A percentile compares a stretch with the other conserved stretches of the same genome.
Evolutionary conservation across 2,888 invertebrate genomes (phyloP).

Genomic region (Cantharis rufa): DNA sequence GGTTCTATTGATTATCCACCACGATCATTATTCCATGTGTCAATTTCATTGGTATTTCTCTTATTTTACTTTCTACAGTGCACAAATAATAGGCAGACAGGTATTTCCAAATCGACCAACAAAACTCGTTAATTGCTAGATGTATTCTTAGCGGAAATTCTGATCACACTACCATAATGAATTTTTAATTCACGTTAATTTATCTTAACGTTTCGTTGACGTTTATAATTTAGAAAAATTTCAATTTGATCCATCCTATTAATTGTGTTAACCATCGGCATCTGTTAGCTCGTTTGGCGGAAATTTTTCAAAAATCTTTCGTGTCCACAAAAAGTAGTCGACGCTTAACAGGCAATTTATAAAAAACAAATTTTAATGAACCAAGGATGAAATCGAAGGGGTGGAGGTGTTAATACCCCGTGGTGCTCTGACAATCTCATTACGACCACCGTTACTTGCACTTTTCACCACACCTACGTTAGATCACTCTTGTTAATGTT

Average conservation of each 20-base stretch:
- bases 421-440: slow-evolving; percentile 55
- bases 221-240: neutral
- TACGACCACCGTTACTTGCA: slow-evolving; percentile 54
- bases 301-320: neutral
- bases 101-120: slow-evolving; percentile 7
- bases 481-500: slow-evolving; percentile 20
- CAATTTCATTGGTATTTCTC: slow-evolving; percentile 32
- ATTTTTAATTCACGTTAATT: neutral
- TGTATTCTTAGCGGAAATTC: neutral
- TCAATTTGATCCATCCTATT: neutral
- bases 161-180: slow-evolving; percentile 8
- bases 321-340: slow-evolving; percentile 7
- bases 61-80: slow-evolving; percentile 19
- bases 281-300: neutral
- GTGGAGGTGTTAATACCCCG: slow-evolving; percentile 54
- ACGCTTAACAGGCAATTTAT: slow-evolving; percentile 15
- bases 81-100: slow-evolving; percentile 15
- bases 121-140: slow-evolving; percentile 17
- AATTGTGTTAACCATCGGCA: neutral
- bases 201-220: neutral
- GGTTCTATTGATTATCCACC: slow-evolving; percentile 36
- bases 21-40: slow-evolving; percentile 37
- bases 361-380: neutral
- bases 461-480: slow-evolving; percentile 45
- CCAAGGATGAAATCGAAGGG: slow-evolving; percentile 34